Conservation (phyloP, 2,113 vertebrate genomes). For the Hystrix brachyura region DNA sequence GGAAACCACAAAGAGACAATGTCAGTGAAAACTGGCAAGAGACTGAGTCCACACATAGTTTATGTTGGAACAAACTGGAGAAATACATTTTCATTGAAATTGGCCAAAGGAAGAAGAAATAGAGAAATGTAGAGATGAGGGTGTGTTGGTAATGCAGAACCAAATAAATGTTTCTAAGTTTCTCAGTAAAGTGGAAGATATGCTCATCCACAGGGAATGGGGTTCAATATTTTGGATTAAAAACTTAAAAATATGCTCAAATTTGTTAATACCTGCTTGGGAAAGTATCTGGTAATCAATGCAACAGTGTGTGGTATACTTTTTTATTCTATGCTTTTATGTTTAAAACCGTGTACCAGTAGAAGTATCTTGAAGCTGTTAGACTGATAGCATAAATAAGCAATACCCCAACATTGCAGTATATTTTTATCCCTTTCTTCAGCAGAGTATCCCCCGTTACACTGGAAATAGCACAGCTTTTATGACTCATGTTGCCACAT, state of each 20-base stretch:
- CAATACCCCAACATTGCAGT: not conserved
- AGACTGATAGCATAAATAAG: not conserved
- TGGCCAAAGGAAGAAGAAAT: not conserved
- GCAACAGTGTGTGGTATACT: not conserved
- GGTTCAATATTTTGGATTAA: not conserved
- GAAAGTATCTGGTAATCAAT: not conserved
- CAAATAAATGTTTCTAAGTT: not conserved
- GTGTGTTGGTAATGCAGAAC: rapidly evolving
- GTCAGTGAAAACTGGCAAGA: not conserved
- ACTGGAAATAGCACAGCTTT: not conserved
- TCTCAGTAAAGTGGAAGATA: not conserved
- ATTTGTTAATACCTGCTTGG: not conserved
- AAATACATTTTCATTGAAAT: not conserved
- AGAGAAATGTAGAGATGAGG: not conserved
- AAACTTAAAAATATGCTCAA: not conserved
- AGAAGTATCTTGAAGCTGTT: not conserved
- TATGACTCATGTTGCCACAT: not conserved
- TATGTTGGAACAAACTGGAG: not conserved
- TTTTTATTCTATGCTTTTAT: not conserved
- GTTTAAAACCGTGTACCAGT: not conserved
- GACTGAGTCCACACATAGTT: not conserved
- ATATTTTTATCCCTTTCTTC: not conserved
- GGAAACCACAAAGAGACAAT: rapidly evolving
- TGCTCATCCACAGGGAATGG: not conserved
- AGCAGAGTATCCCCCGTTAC: not conserved